Base-by-base conservation (phyloP, 2,888 invertebrate species). In the Drosophila yooni region DNA sequence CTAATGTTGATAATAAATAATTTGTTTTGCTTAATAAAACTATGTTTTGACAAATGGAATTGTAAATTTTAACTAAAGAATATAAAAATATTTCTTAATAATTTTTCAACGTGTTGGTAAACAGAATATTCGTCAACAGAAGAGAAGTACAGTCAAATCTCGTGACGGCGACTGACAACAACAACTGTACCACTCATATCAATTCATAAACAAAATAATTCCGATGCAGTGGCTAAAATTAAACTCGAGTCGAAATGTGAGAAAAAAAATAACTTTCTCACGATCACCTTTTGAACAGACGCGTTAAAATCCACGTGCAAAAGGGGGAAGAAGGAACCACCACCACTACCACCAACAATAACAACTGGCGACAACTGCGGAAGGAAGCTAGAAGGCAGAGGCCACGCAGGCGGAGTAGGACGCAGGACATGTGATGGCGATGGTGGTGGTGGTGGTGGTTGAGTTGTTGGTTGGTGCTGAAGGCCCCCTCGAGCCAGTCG, bases 321-420 rank as follows among this genome's bases (percentile, higher is more conserved):
- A 91, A 91, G 91, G 91, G 91, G 91, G 91, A 91, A 91, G 90
- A 91, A 91, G 90, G 63, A 83, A 80, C 83, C 56, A 82, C 88
- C 85, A 81, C 63, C 79, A 81, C n/a, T n/a, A n/a, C 63, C 79
- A 76, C 52, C 75, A 74, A 27, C n/a, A 34, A 50, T 71, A 59
- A 51, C 74, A 74, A 81, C 70, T 59, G 67, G 68, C 81, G 79
- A 79, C 77, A 80, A 77, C 61, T 79, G 76, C 72, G 81, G 70
- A 82, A 83, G 82, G 82, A 87, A 82, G 82, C 73, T 76, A 63
- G 50, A 70, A 31, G 65, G 70, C 65, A 65, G 48, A 38, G 63
- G 77, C 70, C 70, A 80, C 70, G 76, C 74, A 88, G 84, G 81
- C 79, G 83, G 79, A 87, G 86, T 81, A 86, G 84, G 83, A 83